Percentiles rank a stretch among this genome's conserved stretches.
These are phyloP conservation scores for Tetramorium bicarinatum DNA, from an alignment of 2,888 invertebrate genomes.

Conservation along the genomic window DNA sequence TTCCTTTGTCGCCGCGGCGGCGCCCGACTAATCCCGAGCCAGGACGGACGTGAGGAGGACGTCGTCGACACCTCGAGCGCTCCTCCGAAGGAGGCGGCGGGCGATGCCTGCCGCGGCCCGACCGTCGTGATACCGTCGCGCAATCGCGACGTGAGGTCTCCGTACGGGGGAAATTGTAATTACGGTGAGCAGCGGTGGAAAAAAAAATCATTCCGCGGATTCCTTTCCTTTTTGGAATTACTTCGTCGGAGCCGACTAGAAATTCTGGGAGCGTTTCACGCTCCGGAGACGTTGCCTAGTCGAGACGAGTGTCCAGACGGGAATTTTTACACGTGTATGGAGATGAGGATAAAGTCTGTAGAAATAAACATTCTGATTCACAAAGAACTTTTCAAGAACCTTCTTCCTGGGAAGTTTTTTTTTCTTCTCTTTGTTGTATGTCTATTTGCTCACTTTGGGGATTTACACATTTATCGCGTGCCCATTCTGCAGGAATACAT, in stretches of 20 bases:
- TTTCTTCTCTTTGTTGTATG: neutral
- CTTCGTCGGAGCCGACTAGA: neutral
- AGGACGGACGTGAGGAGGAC: neutral
- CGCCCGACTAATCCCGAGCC: neutral
- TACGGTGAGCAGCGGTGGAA: neutral
- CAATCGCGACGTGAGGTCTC: neutral
- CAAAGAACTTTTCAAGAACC: too few relatives aligned
- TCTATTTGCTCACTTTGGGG: neutral
- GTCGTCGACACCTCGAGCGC: too few relatives aligned
- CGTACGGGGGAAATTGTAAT: too few relatives aligned
- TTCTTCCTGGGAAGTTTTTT: neutral
- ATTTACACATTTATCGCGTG: neutral
- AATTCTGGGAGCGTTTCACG: neutral
- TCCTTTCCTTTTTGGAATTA: neutral
- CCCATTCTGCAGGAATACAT: neutral
- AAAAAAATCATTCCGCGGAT: neutral
- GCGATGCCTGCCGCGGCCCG: neutral
- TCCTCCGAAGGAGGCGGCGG: neutral
- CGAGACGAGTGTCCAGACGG: neutral
- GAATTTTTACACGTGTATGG: neutral
- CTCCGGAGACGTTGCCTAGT: neutral
- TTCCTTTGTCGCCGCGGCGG: neutral
- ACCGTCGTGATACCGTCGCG: neutral
- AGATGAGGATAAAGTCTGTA: neutral
- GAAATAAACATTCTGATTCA: neutral